These are phyloP conservation scores for Ennomos quercinarius DNA, from an alignment of 2,888 invertebrate species.

Conservation along the genomic window DNA sequence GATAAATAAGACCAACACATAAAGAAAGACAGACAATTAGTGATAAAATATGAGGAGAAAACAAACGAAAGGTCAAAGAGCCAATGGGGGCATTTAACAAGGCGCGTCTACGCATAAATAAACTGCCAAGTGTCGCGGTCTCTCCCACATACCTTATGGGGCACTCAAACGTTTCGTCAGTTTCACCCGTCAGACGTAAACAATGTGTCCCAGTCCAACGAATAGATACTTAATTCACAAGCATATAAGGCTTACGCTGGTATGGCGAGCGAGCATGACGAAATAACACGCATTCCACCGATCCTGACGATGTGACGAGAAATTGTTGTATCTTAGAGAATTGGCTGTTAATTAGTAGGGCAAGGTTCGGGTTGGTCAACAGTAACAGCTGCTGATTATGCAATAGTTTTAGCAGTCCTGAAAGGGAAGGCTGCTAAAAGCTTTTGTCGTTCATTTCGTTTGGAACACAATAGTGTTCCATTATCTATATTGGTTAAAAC, in stretches of 20 bases:
- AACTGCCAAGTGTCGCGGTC: conserved; percentile 47
- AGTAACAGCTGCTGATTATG: conserved; percentile 40
- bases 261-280: conserved; percentile 43
- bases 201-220: conserved; percentile 48
- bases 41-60: conserved; percentile 43
- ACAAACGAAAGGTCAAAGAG: conserved; percentile 39
- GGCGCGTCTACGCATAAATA: conserved; percentile 49
- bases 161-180: conserved; percentile 65
- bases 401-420: conserved; percentile 31
- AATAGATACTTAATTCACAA: conserved; percentile 45
- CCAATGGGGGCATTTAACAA: conserved; percentile 42
- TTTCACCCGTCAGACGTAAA: conserved; percentile 64
- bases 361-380: conserved; percentile 49
- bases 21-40: conserved; percentile 34
- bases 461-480: conserved; percentile 38
- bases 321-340: conserved; percentile 57
- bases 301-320: conserved; percentile 50
- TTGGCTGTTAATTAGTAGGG: conserved; percentile 63
- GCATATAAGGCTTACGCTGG: conserved; percentile 42
- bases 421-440: conserved; percentile 27
- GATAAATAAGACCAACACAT: conserved; percentile 11
- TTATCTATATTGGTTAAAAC: conserved; percentile 30
- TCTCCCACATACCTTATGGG: conserved; percentile 67
- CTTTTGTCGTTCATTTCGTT: conserved; percentile 35
- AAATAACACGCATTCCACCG: conserved; percentile 59